phyloP scores from a whole-genome alignment of 1,140 invertebrate species.

The Vollenhovia emeryi region DNA sequence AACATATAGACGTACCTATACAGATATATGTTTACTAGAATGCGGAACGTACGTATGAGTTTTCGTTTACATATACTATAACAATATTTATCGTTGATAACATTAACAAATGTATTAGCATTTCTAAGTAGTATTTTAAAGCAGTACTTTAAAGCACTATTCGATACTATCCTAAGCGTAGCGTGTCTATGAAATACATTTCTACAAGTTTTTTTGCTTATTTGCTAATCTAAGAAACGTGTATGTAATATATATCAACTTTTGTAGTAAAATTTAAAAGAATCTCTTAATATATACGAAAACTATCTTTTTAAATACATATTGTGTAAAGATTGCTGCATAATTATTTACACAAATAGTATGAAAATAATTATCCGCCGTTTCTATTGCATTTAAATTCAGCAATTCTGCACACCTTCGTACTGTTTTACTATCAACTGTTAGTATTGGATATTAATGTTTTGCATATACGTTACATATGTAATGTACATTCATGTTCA shows the following conservation, averaged over 20 bases:
- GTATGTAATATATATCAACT: background rate
- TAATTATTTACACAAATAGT: background rate
- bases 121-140: no score
- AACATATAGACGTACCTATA: background rate
- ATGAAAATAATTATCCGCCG: background rate
- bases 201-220: background rate
- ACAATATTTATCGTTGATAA: slow-evolving; percentile 17
- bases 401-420: background rate
- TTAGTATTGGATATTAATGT: background rate
- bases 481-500: slow-evolving; percentile 9
- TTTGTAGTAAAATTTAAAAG: background rate
- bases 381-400: background rate
- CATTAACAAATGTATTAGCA: background rate
- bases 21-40: background rate
- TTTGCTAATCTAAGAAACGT: background rate
- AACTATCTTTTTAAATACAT: background rate
- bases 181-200: background rate
- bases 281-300: background rate
- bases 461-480: background rate
- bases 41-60: background rate
- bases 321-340: background rate
- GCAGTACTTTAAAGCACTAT: no score
- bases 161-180: background rate
- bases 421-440: slow-evolving; percentile 9
- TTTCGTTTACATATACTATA: slow-evolving; percentile 12